Evolutionary conservation across 2,888 invertebrate species (phyloP).

Genomic region (Tetragonisca angustula): DNA sequence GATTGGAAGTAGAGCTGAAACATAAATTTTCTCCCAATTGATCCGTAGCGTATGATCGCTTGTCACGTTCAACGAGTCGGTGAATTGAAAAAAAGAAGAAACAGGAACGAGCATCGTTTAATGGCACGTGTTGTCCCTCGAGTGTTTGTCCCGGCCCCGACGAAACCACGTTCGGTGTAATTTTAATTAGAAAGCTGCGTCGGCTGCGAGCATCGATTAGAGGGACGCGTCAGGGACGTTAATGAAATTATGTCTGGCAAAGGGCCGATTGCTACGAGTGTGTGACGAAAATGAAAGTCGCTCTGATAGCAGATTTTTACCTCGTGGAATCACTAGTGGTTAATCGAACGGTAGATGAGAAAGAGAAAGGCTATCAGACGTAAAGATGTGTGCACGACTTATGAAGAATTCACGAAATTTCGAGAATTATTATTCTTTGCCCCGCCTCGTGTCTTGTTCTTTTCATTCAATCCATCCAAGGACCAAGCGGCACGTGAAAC

Average conservation of each 20-base stretch:
- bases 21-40: neutral
- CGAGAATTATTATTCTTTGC: conserved; percentile 27
- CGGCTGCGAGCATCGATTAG: conserved; percentile 4
- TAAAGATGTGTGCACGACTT: conserved; percentile 72
- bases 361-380: conserved; percentile 15
- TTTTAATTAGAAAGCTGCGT: conserved; percentile 19
- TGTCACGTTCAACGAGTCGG: conserved; percentile 1
- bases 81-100: neutral
- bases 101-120: neutral
- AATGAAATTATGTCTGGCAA: conserved; percentile 24
- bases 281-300: conserved; percentile 48
- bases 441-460: conserved; percentile 10
- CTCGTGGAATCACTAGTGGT: conserved; percentile 10
- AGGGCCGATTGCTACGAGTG: conserved; percentile 2
- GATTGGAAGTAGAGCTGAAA: conserved; percentile 26
- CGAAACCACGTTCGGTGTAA: neutral
- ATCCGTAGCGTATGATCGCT: conserved; percentile 7
- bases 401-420: conserved; percentile 77
- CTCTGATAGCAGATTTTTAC: conserved; percentile 32
- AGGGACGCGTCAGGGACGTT: conserved; percentile 18
- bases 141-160: neutral
- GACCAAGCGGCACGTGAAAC: neutral
- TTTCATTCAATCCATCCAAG: neutral
- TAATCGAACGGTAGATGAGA: conserved; percentile 15
- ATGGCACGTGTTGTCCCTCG: neutral